Base-by-base conservation (phyloP, 1,140 invertebrate genomes). In the Leguminivora glycinivorella region DNA sequence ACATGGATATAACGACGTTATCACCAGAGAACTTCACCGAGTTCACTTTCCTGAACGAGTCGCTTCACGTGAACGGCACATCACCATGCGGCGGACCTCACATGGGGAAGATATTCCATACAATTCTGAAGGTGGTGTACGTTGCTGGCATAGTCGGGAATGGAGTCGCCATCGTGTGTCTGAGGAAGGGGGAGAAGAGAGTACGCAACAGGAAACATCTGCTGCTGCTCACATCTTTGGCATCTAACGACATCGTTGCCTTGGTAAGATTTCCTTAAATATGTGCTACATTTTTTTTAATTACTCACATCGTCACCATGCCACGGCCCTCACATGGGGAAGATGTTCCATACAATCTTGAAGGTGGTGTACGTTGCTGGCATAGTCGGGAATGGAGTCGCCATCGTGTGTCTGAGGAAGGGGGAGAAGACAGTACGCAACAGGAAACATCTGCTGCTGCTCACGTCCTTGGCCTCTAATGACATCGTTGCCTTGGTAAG, bases 221-320 rank as follows among this genome's bases (percentile, higher is more conserved):
- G 72, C 89, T 97, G 75, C 95, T 97, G 93, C 90, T 97, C 71
- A 94, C 95, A 68, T 92, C 95, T 79, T 84, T 98, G 75, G 95
- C 95, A 22, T 93, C 93, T 70, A 97, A 97, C 83, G 96, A 98
- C 87, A 91, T 97, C 47, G 93, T 96, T 17, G 96, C 96, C 9
- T 83, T 95, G 83, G 84, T 95, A 68, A 95, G 95, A 19, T 56
- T 63, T 31, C 26, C 22, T 25, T 12, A 26, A 10, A 25, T 60
- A 5, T 60, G 47, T 6, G 34, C 4, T 12, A 7, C 34, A 1
- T 9, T 2, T 29, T 29, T 29, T 2, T 29, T 29, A 29, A 29
- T 2, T 29, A 29, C 26, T 29, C 26, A 5, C 5, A 29, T 29
- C 2, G 2, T 29, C 5, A 29, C 5, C 47, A 52, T 52, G 47